Evolutionary conservation across 1,140 invertebrate genomes (phyloP).

Genomic region (Chelonus insularis): DNA sequence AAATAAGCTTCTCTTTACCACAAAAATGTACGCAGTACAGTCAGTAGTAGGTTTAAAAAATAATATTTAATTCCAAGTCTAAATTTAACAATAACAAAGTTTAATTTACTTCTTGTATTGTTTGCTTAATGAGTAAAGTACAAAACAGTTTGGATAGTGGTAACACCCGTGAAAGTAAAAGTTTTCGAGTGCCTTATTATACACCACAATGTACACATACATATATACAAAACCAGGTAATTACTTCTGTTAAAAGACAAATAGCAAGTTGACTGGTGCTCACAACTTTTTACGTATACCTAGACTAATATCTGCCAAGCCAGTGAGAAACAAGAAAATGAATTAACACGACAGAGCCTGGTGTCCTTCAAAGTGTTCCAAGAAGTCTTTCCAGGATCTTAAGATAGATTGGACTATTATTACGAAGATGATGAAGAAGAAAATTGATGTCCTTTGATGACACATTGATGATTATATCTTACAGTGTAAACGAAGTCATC

Average conservation of each 20-base stretch:
- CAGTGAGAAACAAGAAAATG: conserved; percentile 6
- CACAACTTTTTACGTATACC: background rate
- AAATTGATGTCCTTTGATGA: conserved; percentile 22
- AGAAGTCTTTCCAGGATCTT: conserved; percentile 22
- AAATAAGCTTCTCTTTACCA: background rate
- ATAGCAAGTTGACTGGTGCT: background rate
- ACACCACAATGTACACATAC: background rate
- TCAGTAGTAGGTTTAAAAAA: background rate
- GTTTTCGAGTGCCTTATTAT: background rate
- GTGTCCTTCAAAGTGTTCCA: conserved; percentile 20
- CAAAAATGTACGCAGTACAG: background rate
- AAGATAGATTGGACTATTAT: background rate
- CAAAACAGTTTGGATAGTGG: background rate
- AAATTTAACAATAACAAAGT: too few species aligned
- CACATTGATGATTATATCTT: conserved; percentile 24
- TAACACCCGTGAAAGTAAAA: conserved; percentile 21
- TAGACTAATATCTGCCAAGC: background rate
- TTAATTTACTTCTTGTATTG: background rate
- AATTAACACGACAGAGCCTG: conserved; percentile 16
- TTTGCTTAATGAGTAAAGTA: background rate
- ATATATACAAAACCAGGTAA: background rate
- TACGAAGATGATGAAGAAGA: conserved; percentile 21
- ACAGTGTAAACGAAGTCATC: background rate
- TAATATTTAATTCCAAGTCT: background rate
- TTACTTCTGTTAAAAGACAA: background rate